These are phyloP conservation scores for Salarias fasciatus DNA, from an alignment of 2,797 vertebrate species.

Conservation along the genomic window DNA sequence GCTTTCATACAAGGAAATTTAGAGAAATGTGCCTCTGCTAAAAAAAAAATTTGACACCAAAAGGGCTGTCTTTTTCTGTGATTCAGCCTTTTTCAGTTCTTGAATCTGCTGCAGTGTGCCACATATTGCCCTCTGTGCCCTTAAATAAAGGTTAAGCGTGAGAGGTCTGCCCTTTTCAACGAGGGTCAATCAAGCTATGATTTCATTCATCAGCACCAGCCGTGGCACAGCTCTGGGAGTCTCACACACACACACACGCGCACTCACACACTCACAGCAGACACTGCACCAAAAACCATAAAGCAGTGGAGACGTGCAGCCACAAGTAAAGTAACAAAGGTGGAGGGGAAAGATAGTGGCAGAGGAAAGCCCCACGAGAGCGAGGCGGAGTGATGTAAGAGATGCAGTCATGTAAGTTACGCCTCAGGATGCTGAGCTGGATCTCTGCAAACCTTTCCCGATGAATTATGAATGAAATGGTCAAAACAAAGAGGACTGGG, in stretches of 20 bases:
- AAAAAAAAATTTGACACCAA: too few relatives aligned
- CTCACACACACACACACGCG: constrained; percentile 10
- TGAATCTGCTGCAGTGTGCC: constrained; percentile 25
- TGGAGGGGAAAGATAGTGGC: constrained; percentile 11
- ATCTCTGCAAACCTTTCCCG: constrained; percentile 60
- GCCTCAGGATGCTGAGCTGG: constrained; percentile 61
- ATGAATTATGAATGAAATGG: constrained; percentile 74
- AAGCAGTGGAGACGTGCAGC: constrained; percentile 7
- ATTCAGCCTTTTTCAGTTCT: constrained; percentile 51
- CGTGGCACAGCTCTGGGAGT: constrained; percentile 11
- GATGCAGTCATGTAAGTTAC: constrained; percentile 50
- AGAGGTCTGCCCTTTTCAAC: constrained; percentile 66
- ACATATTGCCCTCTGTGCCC: constrained; percentile 43
- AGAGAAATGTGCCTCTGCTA: too few relatives aligned
- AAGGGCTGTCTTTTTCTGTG: constrained; percentile 20
- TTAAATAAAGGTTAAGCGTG: constrained; percentile 69
- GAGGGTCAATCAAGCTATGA: constrained; percentile 53
- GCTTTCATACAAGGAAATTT: constrained; percentile 57
- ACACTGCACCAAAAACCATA: background rate
- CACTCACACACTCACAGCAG: constrained; percentile 1
- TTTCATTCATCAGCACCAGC: constrained; percentile 56
- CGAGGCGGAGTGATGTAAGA: constrained; percentile 47
- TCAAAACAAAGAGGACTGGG: constrained; percentile 54
- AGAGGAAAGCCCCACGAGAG: constrained; percentile 40
- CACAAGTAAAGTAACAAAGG: constrained; percentile 29